A percentile compares a stretch with the other conserved stretches of the same genome.
Conservation (phyloP, 2,888 invertebrate genomes). For the Dryomyza anilis region DNA sequence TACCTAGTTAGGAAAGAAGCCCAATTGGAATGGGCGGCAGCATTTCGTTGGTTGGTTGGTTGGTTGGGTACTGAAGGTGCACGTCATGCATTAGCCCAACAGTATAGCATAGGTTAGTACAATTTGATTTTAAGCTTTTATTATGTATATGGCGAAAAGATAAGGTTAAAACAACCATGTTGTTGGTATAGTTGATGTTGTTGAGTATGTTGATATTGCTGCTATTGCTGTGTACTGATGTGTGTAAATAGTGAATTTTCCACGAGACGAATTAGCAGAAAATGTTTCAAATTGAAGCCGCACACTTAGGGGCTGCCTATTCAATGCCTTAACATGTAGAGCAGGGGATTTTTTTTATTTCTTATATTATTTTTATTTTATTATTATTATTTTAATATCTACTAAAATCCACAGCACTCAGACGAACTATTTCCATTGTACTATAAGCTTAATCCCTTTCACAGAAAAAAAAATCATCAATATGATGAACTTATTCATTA, state of each 20-base stretch:
- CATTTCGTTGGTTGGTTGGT: neutral
- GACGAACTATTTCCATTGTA: no score
- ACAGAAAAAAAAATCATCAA: no score
- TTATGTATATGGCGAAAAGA: conserved; percentile 8
- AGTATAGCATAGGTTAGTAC: no score
- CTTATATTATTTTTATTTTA: no score
- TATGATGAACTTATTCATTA: no score
- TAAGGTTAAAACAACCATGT: conserved; percentile 9
- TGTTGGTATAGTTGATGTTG: neutral
- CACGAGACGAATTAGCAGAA: neutral
- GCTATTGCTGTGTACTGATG: neutral
- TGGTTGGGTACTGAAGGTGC: no score
- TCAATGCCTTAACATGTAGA: no score
- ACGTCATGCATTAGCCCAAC: no score
- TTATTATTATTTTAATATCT: no score
- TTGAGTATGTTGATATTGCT: neutral
- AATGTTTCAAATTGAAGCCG: conserved; percentile 5
- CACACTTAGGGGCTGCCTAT: neutral
- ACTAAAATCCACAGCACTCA: no score
- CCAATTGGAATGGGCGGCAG: neutral
- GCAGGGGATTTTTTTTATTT: no score
- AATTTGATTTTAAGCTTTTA: conserved; percentile 5
- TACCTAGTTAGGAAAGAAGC: neutral
- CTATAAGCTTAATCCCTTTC: no score
- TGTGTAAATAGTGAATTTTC: neutral